Conservation (phyloP, 1,140 invertebrate species). For the Bombus breviceps region DNA sequence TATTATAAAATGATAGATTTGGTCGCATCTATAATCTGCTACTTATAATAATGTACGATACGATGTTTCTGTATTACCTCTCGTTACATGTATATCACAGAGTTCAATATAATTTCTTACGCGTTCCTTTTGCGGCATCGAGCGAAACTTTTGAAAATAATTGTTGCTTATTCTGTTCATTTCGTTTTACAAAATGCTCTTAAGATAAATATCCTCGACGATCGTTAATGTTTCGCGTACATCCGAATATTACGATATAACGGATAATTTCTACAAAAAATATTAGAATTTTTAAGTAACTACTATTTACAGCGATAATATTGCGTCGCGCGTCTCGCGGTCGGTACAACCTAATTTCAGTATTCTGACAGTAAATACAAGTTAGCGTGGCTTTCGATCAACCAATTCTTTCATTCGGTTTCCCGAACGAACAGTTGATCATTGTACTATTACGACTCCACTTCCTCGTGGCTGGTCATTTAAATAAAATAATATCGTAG, state of each 20-base stretch:
- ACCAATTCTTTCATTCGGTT: neutral
- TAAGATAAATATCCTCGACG: conserved; percentile 59
- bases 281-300: conserved; percentile 67
- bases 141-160: conserved; percentile 68
- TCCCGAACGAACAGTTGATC: conserved; percentile 5
- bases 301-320: conserved; percentile 59
- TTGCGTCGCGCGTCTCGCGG: neutral
- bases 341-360: conserved; percentile 21
- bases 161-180: conserved; percentile 52
- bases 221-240: conserved; percentile 33
- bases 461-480: neutral
- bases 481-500: conserved; percentile 20
- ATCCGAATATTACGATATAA: conserved; percentile 48
- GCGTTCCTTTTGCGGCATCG: conserved; percentile 38
- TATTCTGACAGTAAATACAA: conserved; percentile 17
- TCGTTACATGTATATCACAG: conserved; percentile 73
- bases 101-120: conserved; percentile 68
- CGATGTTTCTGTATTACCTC: conserved; percentile 54
- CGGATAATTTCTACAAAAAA: conserved; percentile 66
- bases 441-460: conserved; percentile 36
- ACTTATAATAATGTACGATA: conserved; percentile 53
- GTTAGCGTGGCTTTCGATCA: neutral
- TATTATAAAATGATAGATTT: conserved; percentile 67
- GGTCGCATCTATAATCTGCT: conserved; percentile 61
- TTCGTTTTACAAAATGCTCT: conserved; percentile 61